Conservation (phyloP, 2,113 vertebrate genomes). For the Amazona vittata region DNA sequence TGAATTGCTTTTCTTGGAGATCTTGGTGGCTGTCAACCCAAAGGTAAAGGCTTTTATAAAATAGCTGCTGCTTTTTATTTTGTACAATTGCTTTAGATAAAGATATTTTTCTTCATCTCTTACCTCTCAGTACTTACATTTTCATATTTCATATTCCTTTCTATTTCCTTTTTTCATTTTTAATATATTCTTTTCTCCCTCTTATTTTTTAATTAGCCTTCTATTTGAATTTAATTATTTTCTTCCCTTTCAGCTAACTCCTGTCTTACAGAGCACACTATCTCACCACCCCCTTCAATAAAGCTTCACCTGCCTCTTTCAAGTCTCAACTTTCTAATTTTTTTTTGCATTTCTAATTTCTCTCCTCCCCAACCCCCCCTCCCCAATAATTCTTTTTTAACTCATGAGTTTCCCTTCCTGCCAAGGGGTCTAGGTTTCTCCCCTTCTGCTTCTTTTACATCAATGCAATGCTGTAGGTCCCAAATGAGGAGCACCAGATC, state of each 20-base stretch:
- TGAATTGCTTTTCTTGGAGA: slow-evolving; percentile 55
- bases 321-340: slow-evolving; percentile 21
- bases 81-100: slow-evolving; percentile 50
- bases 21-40: slow-evolving; percentile 55
- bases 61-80: slow-evolving; percentile 43
- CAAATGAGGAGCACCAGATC: not conserved
- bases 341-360: slow-evolving; percentile 18
- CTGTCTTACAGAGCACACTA: slow-evolving; percentile 22
- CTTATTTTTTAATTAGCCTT: slow-evolving; percentile 57
- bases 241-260: slow-evolving; percentile 50
- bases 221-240: slow-evolving; percentile 65
- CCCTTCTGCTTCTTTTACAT: not conserved
- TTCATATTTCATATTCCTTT: slow-evolving; percentile 40
- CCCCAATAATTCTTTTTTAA: slow-evolving; percentile 16
- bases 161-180: slow-evolving; percentile 39
- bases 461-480: not conserved
- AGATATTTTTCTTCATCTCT: slow-evolving; percentile 54
- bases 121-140: slow-evolving; percentile 41
- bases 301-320: slow-evolving; percentile 44
- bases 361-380: not conserved
- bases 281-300: slow-evolving; percentile 45
- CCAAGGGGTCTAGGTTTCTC: not conserved
- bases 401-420: not conserved
- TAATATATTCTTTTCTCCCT: slow-evolving; percentile 54
- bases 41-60: slow-evolving; percentile 60